phyloP scores from a whole-genome alignment of 2,888 invertebrate genomes.

The Drosophila vallismaia region DNA sequence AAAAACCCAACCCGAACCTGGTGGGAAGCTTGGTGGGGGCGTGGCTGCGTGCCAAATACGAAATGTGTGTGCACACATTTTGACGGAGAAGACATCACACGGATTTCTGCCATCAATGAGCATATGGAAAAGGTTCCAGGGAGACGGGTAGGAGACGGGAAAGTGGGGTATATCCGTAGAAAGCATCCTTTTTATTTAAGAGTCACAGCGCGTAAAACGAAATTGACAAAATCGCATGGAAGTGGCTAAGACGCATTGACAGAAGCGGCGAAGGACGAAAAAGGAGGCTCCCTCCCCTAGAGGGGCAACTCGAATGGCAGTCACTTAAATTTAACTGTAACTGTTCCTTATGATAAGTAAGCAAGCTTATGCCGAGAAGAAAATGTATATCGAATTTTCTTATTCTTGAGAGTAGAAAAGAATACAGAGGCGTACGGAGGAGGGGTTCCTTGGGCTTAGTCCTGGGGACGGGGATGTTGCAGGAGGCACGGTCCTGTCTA shows the following conservation, averaged over 20 bases:
- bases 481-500: background rate
- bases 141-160: background rate
- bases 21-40: background rate
- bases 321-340: conserved; percentile 53
- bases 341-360: conserved; percentile 53
- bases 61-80: conserved; percentile 46
- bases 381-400: conserved; percentile 10
- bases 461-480: background rate
- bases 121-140: conserved; percentile 22
- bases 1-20: background rate
- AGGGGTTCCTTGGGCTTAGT: background rate
- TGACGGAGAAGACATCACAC: conserved; percentile 56
- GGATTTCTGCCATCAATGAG: conserved; percentile 68
- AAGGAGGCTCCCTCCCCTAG: background rate
- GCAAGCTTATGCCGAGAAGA: conserved; percentile 37
- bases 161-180: background rate
- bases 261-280: background rate
- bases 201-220: conserved; percentile 55
- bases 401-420: background rate
- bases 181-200: conserved; percentile 48
- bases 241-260: conserved; percentile 51
- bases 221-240: conserved; percentile 67
- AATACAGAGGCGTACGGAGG: background rate
- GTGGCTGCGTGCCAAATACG: conserved; percentile 46
- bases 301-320: conserved; percentile 11